Evolutionary conservation across 2,888 invertebrate species (phyloP).

Genomic region (Sisyra nigra): DNA sequence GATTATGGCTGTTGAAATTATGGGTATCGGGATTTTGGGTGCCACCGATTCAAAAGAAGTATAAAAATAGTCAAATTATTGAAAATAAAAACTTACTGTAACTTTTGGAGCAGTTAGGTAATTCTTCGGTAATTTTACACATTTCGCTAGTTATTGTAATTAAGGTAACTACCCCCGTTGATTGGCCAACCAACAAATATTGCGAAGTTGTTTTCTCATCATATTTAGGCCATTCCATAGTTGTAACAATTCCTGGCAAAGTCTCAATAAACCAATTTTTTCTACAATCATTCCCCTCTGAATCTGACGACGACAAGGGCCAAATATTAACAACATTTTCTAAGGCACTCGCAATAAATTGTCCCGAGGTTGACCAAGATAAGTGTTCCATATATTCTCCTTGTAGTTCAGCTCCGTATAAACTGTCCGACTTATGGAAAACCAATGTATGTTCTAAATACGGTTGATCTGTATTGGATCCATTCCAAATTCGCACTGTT

Average conservation of each 20-base stretch:
- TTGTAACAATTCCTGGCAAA: slow-evolving; percentile 30
- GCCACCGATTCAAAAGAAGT: no score
- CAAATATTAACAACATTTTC: slow-evolving; percentile 40
- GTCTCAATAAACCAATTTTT: slow-evolving; percentile 27
- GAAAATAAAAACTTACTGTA: slow-evolving; percentile 13
- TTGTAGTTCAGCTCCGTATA: slow-evolving; percentile 32
- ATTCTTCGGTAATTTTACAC: slow-evolving; percentile 19
- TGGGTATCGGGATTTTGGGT: no score
- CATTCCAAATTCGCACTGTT: slow-evolving; percentile 40
- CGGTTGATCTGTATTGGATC: slow-evolving; percentile 23
- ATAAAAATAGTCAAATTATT: no score
- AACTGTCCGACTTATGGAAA: slow-evolving; percentile 31
- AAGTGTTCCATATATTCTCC: slow-evolving; percentile 31
- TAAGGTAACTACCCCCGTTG: slow-evolving; percentile 31
- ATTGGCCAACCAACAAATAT: slow-evolving; percentile 32
- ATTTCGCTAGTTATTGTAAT: slow-evolving; percentile 20
- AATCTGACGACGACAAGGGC: slow-evolving; percentile 27
- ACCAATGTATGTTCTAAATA: slow-evolving; percentile 34
- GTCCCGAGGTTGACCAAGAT: slow-evolving; percentile 35
- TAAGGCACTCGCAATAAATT: slow-evolving; percentile 37
- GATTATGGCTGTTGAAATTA: no score
- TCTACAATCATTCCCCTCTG: slow-evolving; percentile 16
- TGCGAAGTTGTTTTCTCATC: slow-evolving; percentile 19
- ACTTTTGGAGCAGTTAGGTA: slow-evolving; percentile 23
- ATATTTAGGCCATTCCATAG: slow-evolving; percentile 32